Conservation (phyloP, 2,888 invertebrate species). For the Xestia rhomboidea region DNA sequence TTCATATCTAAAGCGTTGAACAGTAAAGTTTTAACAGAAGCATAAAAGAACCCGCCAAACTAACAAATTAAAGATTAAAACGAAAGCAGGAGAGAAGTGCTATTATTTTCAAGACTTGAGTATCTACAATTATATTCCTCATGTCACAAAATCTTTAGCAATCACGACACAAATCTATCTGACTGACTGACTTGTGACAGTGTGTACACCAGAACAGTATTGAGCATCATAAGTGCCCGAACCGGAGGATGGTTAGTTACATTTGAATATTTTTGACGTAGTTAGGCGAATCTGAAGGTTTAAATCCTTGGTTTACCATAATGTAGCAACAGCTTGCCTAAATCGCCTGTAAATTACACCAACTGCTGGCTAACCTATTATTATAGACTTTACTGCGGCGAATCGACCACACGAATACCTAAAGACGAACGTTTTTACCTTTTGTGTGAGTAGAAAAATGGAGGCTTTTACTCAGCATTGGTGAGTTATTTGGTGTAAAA, state of each 20-base stretch:
- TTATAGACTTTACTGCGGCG: constrained; percentile 25
- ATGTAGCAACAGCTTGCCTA: constrained; percentile 11
- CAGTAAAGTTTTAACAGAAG: neutral
- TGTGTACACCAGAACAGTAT: neutral
- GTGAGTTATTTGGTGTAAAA: neutral
- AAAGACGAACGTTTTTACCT: neutral
- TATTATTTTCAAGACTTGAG: too few species aligned
- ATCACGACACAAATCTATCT: too few species aligned
- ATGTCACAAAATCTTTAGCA: too few species aligned
- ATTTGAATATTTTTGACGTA: neutral
- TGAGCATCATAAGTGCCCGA: neutral
- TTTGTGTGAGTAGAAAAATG: neutral
- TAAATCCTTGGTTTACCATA: neutral
- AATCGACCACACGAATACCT: constrained; percentile 21
- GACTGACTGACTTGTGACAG: too few species aligned
- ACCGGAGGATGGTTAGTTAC: neutral
- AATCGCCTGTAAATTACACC: constrained; percentile 41
- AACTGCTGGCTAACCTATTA: constrained; percentile 14
- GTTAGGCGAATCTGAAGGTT: neutral
- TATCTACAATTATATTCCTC: too few species aligned
- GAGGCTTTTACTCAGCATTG: neutral
- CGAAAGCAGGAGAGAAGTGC: too few species aligned
- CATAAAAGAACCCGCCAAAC: too few species aligned
- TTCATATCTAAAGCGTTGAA: neutral
- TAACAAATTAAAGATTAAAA: too few species aligned